Evolutionary conservation across 1,140 invertebrate species (phyloP).

Genomic region (Atta colombica): DNA sequence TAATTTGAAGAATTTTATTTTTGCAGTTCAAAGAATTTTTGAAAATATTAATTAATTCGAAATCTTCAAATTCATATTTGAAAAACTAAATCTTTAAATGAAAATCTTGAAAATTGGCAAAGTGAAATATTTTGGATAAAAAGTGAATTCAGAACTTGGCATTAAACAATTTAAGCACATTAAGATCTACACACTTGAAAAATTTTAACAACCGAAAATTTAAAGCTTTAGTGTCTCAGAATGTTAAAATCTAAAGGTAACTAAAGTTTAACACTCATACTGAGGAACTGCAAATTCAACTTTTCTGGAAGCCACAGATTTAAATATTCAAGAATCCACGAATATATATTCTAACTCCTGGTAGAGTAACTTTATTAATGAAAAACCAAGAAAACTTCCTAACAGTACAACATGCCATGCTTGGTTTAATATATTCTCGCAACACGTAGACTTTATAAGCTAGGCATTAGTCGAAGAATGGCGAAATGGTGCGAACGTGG

Average conservation of each 20-base stretch:
- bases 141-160: background rate
- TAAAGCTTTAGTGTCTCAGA: slow-evolving; percentile 4
- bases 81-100: background rate
- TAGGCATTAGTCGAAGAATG: slow-evolving; percentile 59
- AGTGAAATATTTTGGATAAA: background rate
- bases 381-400: slow-evolving; percentile 55
- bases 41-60: background rate
- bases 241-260: slow-evolving; percentile 37
- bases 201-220: slow-evolving; percentile 39
- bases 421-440: slow-evolving; percentile 56
- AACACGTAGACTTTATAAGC: slow-evolving; percentile 60
- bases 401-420: slow-evolving; percentile 44
- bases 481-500: slow-evolving; percentile 55
- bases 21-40: background rate
- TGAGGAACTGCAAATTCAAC: slow-evolving; percentile 49
- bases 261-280: slow-evolving; percentile 47
- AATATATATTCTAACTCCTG: slow-evolving; percentile 38
- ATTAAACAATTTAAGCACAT: slow-evolving; percentile 5
- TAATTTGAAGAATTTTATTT: background rate
- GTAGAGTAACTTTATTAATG: slow-evolving; percentile 51
- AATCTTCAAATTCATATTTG: background rate
- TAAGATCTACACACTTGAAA: background rate
- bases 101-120: background rate
- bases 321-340: slow-evolving; percentile 54
- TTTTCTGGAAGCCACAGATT: slow-evolving; percentile 43